These are phyloP conservation scores for Caenorhabditis elegans DNA, from an alignment of 1,140 invertebrate species.

Conservation along the genomic window WBcel235 BX284605.5:5404001-5404500, in stretches of 20 bases:
- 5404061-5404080: neutral
- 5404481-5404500: too few species aligned
- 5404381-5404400: too few species aligned
- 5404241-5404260: constrained; percentile 15
- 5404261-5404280: constrained; percentile 26
- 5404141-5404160: neutral
- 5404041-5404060: neutral
- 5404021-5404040: neutral
- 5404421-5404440: too few species aligned
- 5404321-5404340: neutral
- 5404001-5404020: neutral
- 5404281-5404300: constrained; percentile 9
- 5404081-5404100: neutral
- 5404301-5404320: neutral
- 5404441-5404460: too few species aligned
- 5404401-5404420: too few species aligned
- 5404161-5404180: neutral
- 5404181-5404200: neutral
- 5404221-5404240: constrained; percentile 30
- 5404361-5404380: neutral
- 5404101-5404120: neutral
- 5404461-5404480: too few species aligned
- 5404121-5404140: neutral
- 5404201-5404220: constrained; percentile 20
- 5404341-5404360: neutral